These are phyloP conservation scores for Clepsis dumicolana DNA, from an alignment of 2,888 invertebrate genomes.

Conservation along the genomic window DNA sequence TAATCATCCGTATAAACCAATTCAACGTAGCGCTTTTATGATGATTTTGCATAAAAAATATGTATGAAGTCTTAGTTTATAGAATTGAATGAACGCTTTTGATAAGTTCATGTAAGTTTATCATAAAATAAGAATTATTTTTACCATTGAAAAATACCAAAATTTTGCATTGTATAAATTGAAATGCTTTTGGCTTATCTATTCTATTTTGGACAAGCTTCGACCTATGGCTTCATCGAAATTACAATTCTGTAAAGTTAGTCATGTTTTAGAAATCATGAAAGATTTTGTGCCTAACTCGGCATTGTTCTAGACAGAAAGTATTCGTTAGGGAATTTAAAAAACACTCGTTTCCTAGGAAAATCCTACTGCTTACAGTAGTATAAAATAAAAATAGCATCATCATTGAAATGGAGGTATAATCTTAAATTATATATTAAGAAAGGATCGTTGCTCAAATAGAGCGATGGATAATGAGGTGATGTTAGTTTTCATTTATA, in stretches of 20 bases:
- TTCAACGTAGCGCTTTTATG: background rate
- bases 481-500: background rate
- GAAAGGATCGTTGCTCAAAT: constrained; percentile 2
- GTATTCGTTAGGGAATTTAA: background rate
- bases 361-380: background rate
- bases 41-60: background rate
- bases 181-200: background rate
- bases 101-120: constrained; percentile 12
- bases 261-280: background rate
- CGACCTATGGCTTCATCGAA: background rate
- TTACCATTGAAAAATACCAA: constrained; percentile 15
- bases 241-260: background rate
- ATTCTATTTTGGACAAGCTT: background rate
- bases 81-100: constrained; percentile 3
- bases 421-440: constrained; percentile 13
- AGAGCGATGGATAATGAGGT: background rate
- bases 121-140: background rate
- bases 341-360: background rate
- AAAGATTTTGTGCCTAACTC: background rate
- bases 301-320: background rate
- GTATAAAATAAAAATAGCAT: background rate
- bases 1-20: constrained; percentile 1
- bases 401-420: constrained; percentile 8
- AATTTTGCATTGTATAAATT: constrained; percentile 7
- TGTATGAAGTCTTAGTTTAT: constrained; percentile 1